Conservation (phyloP, 2,888 invertebrate species). For the Conchocele bisecta region DNA sequence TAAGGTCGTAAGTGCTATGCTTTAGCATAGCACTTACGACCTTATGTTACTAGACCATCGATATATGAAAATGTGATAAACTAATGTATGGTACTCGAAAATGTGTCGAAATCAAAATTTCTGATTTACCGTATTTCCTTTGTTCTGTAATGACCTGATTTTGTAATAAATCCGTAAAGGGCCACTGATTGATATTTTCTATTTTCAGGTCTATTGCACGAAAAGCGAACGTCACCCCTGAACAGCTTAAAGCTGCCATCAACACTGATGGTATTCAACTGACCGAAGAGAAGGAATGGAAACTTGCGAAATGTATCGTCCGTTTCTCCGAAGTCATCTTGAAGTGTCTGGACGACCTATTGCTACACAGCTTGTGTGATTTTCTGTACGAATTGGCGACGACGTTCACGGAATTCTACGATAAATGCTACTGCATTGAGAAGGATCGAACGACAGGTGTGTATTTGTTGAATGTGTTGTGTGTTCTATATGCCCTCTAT, state of each 20-base stretch:
- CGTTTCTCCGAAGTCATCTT: constrained; percentile 94
- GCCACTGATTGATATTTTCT: neutral
- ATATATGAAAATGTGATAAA: too few species aligned
- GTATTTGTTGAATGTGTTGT: too few species aligned
- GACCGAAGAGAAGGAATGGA: constrained; percentile 96
- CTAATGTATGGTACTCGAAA: too few species aligned
- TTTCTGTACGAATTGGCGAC: constrained; percentile 97
- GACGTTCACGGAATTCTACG: constrained; percentile 98
- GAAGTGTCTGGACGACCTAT: constrained; percentile 91
- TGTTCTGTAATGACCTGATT: too few species aligned
- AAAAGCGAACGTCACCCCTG: constrained; percentile 80
- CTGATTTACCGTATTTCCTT: too few species aligned
- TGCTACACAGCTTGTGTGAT: constrained; percentile 94
- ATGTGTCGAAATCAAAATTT: too few species aligned
- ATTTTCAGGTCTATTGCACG: constrained; percentile 83
- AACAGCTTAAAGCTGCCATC: constrained; percentile 86
- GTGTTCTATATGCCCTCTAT: too few species aligned
- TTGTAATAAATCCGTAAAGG: too few species aligned
- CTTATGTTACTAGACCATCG: too few species aligned
- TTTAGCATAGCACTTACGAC: too few species aligned
- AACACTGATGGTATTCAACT: constrained; percentile 88
- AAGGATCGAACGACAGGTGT: constrained; percentile 89
- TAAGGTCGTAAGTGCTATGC: too few species aligned
- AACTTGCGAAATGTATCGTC: constrained; percentile 90
- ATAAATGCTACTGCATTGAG: constrained; percentile 98